Percentiles rank a stretch among this genome's conserved stretches.
These are phyloP conservation scores for Gari tellinella DNA, from an alignment of 2,888 invertebrate species.

Conservation along the genomic window DNA sequence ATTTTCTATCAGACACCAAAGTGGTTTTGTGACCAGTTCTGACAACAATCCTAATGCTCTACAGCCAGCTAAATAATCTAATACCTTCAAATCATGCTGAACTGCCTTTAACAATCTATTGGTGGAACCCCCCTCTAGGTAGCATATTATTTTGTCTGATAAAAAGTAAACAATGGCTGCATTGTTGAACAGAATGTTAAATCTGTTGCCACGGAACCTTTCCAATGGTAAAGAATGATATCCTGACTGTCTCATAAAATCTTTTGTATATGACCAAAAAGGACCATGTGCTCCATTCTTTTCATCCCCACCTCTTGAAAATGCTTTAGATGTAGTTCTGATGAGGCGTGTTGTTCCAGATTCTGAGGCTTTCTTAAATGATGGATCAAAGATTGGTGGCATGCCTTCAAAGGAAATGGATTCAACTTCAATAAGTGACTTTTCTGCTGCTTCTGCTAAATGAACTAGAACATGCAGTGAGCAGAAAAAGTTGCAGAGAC, in stretches of 20 bases:
- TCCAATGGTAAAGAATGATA: slow-evolving; percentile 7
- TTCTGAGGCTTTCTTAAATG: slow-evolving; percentile 17
- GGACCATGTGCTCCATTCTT: slow-evolving; percentile 29
- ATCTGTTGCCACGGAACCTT: not conserved
- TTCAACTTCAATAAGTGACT: slow-evolving; percentile 13
- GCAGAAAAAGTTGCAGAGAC: slow-evolving; percentile 56
- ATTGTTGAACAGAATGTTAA: slow-evolving; percentile 1
- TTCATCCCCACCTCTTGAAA: slow-evolving; percentile 34
- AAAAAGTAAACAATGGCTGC: slow-evolving; percentile 1
- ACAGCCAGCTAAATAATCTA: slow-evolving; percentile 33
- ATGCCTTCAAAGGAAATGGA: not conserved
- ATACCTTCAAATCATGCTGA: slow-evolving; percentile 22
- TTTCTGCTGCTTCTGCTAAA: slow-evolving; percentile 1
- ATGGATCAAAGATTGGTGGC: slow-evolving; percentile 15
- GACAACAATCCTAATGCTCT: slow-evolving; percentile 47
- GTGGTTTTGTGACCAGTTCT: slow-evolving; percentile 32
- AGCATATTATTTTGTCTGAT: not conserved
- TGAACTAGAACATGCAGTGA: slow-evolving; percentile 14
- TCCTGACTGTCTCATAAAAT: slow-evolving; percentile 8
- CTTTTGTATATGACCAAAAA: slow-evolving; percentile 7
- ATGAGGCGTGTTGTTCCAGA: slow-evolving; percentile 31
- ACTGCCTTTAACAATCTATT: slow-evolving; percentile 29
- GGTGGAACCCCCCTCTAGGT: not conserved
- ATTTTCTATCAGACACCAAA: slow-evolving; percentile 23
- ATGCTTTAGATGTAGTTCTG: slow-evolving; percentile 29